A percentile compares a stretch with the other conserved stretches of the same genome.
These are phyloP conservation scores for Eulemur rubriventer DNA, from an alignment of 2,797 vertebrate species.

Conservation along the genomic window DNA sequence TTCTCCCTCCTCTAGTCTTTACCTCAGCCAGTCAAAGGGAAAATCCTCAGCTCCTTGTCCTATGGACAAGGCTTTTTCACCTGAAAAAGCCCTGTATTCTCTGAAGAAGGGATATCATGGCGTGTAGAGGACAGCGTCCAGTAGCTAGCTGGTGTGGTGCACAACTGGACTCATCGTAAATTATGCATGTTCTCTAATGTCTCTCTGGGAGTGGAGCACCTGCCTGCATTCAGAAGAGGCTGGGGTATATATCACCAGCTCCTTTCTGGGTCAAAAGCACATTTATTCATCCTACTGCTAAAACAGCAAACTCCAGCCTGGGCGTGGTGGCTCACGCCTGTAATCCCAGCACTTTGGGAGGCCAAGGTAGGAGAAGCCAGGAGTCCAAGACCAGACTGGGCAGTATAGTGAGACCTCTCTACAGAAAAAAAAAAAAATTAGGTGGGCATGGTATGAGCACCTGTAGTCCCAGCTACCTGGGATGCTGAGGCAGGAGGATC, in stretches of 20 bases:
- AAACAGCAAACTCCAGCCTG: neutral
- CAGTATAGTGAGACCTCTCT: neutral
- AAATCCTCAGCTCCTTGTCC: neutral
- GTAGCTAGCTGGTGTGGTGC: neutral
- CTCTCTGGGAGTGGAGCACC: neutral
- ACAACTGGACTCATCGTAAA: neutral
- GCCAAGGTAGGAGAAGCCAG: neutral
- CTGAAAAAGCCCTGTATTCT: neutral
- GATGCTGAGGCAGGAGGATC: neutral
- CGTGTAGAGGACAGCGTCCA: neutral
- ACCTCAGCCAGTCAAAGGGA: neutral
- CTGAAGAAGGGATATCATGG: neutral
- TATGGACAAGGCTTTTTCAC: neutral
- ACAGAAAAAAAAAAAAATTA: neutral
- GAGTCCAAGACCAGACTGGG: neutral
- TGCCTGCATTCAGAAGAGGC: neutral
- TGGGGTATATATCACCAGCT: neutral
- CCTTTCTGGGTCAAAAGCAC: neutral
- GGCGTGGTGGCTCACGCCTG: neutral
- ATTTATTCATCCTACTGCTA: neutral
- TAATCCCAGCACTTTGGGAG: neutral
- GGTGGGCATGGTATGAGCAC: neutral
- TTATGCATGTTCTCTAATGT: neutral
- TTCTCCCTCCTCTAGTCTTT: neutral
- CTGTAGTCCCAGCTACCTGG: neutral